Evolutionary conservation across 2,113 vertebrate species (phyloP).

Genomic region (Antennarius striatus): DNA sequence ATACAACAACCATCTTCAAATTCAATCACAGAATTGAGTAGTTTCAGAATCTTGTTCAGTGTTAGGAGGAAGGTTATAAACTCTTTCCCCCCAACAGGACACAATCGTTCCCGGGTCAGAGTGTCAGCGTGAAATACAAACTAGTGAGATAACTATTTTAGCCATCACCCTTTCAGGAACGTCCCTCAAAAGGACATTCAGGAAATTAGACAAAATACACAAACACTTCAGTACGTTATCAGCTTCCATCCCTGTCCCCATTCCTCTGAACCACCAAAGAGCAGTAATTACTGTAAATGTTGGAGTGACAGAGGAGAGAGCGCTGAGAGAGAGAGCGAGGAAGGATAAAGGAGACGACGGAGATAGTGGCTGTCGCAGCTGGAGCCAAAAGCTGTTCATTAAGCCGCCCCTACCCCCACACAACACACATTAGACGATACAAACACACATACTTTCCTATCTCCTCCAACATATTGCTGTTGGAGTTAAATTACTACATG

Average conservation of each 20-base stretch:
- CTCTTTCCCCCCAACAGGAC: constrained; percentile 1
- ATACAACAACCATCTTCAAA: not conserved
- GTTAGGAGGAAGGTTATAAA: constrained; percentile 1
- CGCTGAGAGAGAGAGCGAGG: constrained; percentile 7
- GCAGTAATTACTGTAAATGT: constrained; percentile 60
- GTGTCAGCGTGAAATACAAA: constrained; percentile 6
- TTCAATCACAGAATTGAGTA: not conserved
- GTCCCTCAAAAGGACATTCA: constrained; percentile 18
- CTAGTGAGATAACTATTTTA: constrained; percentile 11
- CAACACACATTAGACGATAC: constrained; percentile 1
- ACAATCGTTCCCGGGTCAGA: constrained; percentile 12
- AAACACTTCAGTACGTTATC: constrained; percentile 35
- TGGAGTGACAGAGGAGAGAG: constrained; percentile 29
- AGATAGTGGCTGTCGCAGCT: constrained; percentile 51
- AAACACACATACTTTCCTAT: constrained; percentile 10
- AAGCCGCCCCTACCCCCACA: constrained; percentile 46
- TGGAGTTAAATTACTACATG: constrained; percentile 17
- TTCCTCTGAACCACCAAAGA: constrained; percentile 40
- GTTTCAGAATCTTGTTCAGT: constrained; percentile 1
- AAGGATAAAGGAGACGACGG: constrained; percentile 49
- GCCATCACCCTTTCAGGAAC: constrained; percentile 23
- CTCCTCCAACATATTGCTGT: constrained; percentile 8
- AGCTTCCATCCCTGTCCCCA: constrained; percentile 20
- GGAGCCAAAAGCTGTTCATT: constrained; percentile 57
- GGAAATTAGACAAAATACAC: constrained; percentile 40